Base-by-base conservation (phyloP, 2,797 vertebrate genomes). In the Semotilus atromaculatus region DNA sequence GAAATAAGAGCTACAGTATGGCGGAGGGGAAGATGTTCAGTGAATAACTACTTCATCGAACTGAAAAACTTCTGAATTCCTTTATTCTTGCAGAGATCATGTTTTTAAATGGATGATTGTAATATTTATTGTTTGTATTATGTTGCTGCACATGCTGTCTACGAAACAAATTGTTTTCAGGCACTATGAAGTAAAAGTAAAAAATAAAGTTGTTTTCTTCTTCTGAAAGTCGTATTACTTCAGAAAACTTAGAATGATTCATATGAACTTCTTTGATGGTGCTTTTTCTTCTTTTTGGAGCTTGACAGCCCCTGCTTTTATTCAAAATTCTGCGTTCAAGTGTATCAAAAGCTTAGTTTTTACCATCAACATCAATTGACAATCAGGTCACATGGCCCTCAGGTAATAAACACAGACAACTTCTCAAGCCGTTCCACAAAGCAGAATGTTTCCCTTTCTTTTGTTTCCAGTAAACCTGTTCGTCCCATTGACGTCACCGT, bases 331-430 rank as follows among this genome's bases (percentile, higher is more conserved):
- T 38, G 43, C 14, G n/a, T 43, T n/a, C 18, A 66, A 67, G 26
- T 51, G 4, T 51, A 51, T 67, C 29, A 67, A 67, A 78, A 36
- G 19, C 29, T 23, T 80, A 19, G 23, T 51, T 80, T 51, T 80
- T 51, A 48, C 43, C 60, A 64, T 80, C 29, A 67, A 11, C 43
- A 34, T 34, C 43, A 51, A 67, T 51, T 1, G 5, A 36, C 55
- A 48, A 26, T 74, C 40, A 36, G 70, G 70, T 73, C 38, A 36
- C 19, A 82, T 14, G 10, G 55, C 55, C 70, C 55, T 62, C 10
- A 80, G 43, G 53, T 40, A 40, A 77, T 77, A 77, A 77, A 68
- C 21, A 70, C 7, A 10, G 67, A 66, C 53, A 66, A 75, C 31
- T 76, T 67, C 31, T 74, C 31, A 53, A 26, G 23, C 60, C 34